A percentile compares a stretch with the other conserved stretches of the same genome.
Conservation (phyloP, 2,113 vertebrate genomes). For the Aramus guarauna region DNA sequence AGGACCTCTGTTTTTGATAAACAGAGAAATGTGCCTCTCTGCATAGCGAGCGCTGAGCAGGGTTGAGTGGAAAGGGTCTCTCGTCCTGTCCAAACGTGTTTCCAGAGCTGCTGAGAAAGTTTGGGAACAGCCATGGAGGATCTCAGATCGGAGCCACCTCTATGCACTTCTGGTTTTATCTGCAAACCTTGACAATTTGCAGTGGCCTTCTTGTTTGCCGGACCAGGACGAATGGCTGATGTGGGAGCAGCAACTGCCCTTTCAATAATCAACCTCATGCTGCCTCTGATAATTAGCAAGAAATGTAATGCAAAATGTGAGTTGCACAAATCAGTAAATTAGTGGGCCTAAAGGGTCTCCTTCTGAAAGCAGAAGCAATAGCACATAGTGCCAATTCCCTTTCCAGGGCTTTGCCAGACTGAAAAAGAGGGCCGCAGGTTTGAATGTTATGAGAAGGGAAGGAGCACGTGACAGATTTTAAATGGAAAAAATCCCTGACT, state of each 20-base stretch:
- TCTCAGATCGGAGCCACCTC: not conserved
- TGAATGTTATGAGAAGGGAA: not conserved
- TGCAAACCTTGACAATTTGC: not conserved
- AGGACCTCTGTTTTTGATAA: not conserved
- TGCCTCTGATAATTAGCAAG: not conserved
- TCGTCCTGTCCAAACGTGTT: not conserved
- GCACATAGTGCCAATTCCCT: not conserved
- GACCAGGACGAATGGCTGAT: not conserved
- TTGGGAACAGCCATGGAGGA: not conserved
- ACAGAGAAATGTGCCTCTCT: not conserved
- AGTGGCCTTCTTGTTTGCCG: not conserved
- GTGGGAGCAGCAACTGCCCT: not conserved
- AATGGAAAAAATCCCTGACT: not conserved
- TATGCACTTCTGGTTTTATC: not conserved
- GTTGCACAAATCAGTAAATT: not conserved
- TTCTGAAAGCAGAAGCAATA: not conserved
- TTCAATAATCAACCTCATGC: not conserved
- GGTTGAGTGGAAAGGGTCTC: not conserved
- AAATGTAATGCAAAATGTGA: not conserved
- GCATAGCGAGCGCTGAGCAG: not conserved
- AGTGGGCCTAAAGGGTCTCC: not conserved
- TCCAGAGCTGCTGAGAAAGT: not conserved
- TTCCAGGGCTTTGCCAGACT: not conserved
- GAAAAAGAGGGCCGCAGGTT: not conserved
- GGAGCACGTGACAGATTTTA: not conserved